These are phyloP conservation scores for Trachymyrmex cornetzi DNA, from an alignment of 1,140 invertebrate species.

Conservation along the genomic window DNA sequence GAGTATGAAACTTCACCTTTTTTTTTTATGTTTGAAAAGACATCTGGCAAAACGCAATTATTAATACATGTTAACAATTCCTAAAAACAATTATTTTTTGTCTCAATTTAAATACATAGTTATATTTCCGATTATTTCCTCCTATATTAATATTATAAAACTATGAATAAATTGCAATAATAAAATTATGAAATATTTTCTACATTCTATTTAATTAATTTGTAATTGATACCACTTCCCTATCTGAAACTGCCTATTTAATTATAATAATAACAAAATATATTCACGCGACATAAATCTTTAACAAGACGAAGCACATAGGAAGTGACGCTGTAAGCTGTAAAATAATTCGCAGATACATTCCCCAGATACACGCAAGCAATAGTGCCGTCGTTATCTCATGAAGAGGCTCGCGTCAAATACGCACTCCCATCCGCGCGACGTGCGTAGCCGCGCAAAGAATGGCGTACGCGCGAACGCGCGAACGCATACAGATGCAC, in stretches of 20 bases:
- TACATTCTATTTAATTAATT: no score
- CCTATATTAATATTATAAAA: background rate
- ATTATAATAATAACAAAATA: slow-evolving; percentile 11
- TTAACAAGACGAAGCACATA: slow-evolving; percentile 11
- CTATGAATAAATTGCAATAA: slow-evolving; percentile 5
- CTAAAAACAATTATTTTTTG: background rate
- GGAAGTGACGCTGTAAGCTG: slow-evolving; percentile 15
- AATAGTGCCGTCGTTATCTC: slow-evolving; percentile 47
- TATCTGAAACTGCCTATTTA: background rate
- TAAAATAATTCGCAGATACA: slow-evolving; percentile 23
- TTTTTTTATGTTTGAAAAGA: background rate
- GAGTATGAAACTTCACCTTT: background rate
- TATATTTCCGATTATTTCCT: no score
- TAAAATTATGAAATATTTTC: background rate
- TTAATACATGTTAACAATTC: background rate
- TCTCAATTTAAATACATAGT: background rate
- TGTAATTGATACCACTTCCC: background rate
- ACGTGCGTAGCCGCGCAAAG: slow-evolving; percentile 53
- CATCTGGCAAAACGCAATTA: background rate
- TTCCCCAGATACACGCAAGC: slow-evolving; percentile 14
- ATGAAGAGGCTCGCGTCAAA: slow-evolving; percentile 29
- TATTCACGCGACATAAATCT: slow-evolving; percentile 1
- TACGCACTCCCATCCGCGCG: slow-evolving; percentile 26
- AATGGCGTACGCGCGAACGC: slow-evolving; percentile 39
- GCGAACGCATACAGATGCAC: slow-evolving; percentile 65